Percentiles rank a stretch among this genome's conserved stretches.
These are phyloP conservation scores for Pseudomyrmex cubaensis DNA, from an alignment of 1,140 invertebrate genomes.

Conservation along the genomic window DNA sequence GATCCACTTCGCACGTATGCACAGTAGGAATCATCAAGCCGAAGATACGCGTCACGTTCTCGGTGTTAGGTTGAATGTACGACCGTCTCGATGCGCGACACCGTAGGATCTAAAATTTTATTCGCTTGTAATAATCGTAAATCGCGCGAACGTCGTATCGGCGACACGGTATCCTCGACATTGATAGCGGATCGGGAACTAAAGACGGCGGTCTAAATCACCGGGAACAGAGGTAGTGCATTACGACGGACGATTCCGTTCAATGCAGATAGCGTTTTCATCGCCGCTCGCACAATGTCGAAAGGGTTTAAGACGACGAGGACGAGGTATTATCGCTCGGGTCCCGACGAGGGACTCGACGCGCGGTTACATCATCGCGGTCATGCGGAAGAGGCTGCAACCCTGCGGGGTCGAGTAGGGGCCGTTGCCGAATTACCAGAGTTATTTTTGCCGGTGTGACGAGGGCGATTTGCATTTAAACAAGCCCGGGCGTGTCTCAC, in stretches of 20 bases:
- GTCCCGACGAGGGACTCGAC: background rate
- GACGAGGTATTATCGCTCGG: background rate
- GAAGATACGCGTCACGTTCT: slow-evolving; percentile 6
- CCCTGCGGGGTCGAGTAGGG: slow-evolving; percentile 4
- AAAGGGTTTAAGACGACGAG: slow-evolving; percentile 18
- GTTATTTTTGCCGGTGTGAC: slow-evolving; percentile 75
- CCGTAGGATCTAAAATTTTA: slow-evolving; percentile 26
- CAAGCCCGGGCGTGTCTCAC: slow-evolving; percentile 70
- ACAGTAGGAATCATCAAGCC: background rate
- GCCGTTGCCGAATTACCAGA: slow-evolving; percentile 76
- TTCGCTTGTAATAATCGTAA: slow-evolving; percentile 42
- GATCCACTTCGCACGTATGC: slow-evolving; percentile 21
- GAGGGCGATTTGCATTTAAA: slow-evolving; percentile 80
- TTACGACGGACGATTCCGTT: background rate
- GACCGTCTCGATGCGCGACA: no score
- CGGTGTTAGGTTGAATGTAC: background rate
- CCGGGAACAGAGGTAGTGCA: background rate
- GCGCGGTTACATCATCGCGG: slow-evolving; percentile 14
- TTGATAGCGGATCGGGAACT: slow-evolving; percentile 10
- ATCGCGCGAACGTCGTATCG: slow-evolving; percentile 19
- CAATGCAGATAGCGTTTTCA: slow-evolving; percentile 10
- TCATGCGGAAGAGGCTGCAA: slow-evolving; percentile 44
- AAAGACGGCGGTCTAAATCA: background rate
- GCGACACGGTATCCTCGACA: background rate
- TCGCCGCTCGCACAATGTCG: background rate